phyloP scores from a whole-genome alignment of 53 echinoderm and acorn worm species.

The Echinarachnius parma region DNA sequence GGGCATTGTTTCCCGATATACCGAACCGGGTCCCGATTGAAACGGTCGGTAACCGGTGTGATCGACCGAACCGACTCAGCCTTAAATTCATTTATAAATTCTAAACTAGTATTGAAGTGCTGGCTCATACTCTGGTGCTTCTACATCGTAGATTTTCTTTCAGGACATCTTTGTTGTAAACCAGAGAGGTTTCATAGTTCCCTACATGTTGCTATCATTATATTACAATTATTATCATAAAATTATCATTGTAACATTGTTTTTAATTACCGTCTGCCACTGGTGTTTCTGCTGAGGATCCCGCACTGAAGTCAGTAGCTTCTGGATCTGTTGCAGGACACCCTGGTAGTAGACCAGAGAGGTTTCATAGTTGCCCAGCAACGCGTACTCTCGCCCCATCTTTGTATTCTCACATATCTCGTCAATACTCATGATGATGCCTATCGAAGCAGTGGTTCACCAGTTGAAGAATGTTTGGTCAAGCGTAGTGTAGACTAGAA shows the following conservation, averaged over 20 bases:
- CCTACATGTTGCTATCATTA: too few species aligned
- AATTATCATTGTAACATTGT: too few species aligned
- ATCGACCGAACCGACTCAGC: too few species aligned
- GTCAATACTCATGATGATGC: slow-evolving; percentile 80
- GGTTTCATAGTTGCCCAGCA: slow-evolving; percentile 98
- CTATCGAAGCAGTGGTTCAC: too few species aligned
- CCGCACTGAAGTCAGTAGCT: slow-evolving; percentile 66
- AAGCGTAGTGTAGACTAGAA: too few species aligned
- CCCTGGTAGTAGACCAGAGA: slow-evolving; percentile 97
- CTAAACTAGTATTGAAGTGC: slow-evolving; percentile 85
- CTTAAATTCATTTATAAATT: too few species aligned
- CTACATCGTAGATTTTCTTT: slow-evolving; percentile 94
- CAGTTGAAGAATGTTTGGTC: too few species aligned
- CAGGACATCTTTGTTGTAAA: slow-evolving; percentile 92
- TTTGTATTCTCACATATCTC: slow-evolving; percentile 99
- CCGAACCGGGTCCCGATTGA: too few species aligned
- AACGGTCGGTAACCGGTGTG: too few species aligned
- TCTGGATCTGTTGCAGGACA: slow-evolving; percentile 96
- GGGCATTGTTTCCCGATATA: too few species aligned
- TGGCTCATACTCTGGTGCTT: slow-evolving; percentile 72
- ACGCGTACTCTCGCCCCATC: slow-evolving; percentile 97
- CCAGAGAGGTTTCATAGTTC: slow-evolving; percentile 96
- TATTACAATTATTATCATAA: too few species aligned
- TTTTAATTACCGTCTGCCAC: slow-evolving; percentile 96
- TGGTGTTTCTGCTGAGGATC: slow-evolving; percentile 91